Conservation (phyloP, 1,140 invertebrate species). For the Neuroterus valhalla region DNA sequence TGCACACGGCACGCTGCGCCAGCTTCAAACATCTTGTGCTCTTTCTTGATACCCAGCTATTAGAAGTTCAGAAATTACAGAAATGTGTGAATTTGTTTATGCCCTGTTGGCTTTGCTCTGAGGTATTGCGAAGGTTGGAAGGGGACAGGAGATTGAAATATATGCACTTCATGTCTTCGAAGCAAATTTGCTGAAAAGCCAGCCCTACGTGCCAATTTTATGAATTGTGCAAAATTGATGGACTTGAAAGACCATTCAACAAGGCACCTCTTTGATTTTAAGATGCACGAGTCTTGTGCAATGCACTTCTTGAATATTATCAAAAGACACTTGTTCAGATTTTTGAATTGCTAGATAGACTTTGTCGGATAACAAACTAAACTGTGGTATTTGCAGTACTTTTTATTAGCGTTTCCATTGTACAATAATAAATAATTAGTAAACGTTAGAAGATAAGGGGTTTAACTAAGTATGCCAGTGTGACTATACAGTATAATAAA, state of each 20-base stretch:
- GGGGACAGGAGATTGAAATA: background rate
- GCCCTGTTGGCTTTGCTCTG: background rate
- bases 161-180: background rate
- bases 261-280: background rate
- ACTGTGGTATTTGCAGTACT: conserved; percentile 66
- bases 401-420: conserved; percentile 72
- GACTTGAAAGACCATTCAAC: background rate
- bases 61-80: background rate
- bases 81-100: conserved; percentile 14
- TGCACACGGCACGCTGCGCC: conserved; percentile 71
- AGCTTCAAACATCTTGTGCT: conserved; percentile 30
- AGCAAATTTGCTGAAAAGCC: background rate
- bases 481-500: conserved; percentile 47
- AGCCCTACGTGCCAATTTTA: conserved; percentile 3
- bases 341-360: background rate
- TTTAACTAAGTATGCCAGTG: conserved; percentile 37
- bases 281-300: too few species aligned
- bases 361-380: conserved; percentile 60
- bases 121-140: conserved; percentile 12
- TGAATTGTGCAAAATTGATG: background rate
- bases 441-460: conserved; percentile 44
- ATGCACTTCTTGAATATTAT: too few species aligned
- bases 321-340: too few species aligned
- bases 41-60: conserved; percentile 11
- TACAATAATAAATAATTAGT: conserved; percentile 75